A percentile compares a stretch with the other conserved stretches of the same genome.
phyloP scores from a whole-genome alignment of 2,888 invertebrate genomes.

The Deilephila porcellus region DNA sequence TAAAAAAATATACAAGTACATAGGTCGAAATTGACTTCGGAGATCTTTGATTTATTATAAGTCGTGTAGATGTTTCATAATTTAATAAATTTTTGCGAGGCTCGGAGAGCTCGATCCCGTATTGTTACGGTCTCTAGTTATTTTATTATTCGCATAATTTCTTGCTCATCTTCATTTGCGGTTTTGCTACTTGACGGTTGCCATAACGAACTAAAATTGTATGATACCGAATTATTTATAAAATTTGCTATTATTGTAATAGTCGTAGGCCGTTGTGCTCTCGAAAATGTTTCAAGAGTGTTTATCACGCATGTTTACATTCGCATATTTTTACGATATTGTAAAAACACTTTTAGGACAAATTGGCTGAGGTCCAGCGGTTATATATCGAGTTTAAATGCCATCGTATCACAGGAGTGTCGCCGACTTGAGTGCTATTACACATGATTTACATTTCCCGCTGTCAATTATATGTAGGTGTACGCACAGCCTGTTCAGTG shows the following conservation, averaged over 20 bases:
- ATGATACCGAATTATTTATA: not conserved
- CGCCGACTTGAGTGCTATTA: conserved; percentile 66
- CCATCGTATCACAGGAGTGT: conserved; percentile 67
- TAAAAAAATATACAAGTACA: not conserved
- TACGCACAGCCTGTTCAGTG: conserved; percentile 7
- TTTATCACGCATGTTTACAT: conserved; percentile 36
- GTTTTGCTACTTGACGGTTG: conserved; percentile 10
- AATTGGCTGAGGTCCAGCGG: conserved; percentile 69
- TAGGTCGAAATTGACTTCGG: not conserved
- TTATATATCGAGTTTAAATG: conserved; percentile 69
- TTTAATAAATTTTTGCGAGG: conserved; percentile 1
- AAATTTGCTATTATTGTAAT: conserved; percentile 4
- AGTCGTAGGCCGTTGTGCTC: not conserved
- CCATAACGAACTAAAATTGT: not conserved
- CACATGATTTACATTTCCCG: conserved; percentile 69
- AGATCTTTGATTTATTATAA: not conserved
- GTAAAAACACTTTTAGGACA: conserved; percentile 63
- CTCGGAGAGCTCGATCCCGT: not conserved
- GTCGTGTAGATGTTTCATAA: not conserved
- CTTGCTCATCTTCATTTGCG: conserved; percentile 16
- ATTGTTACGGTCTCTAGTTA: not conserved
- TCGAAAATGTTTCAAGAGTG: not conserved
- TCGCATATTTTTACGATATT: conserved; percentile 46
- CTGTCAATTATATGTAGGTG: conserved; percentile 56
- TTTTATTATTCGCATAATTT: conserved; percentile 11